Base-by-base conservation (phyloP, 37 sponge, comb jelly and placozoan species). In the Aplysina aerophoba region DNA sequence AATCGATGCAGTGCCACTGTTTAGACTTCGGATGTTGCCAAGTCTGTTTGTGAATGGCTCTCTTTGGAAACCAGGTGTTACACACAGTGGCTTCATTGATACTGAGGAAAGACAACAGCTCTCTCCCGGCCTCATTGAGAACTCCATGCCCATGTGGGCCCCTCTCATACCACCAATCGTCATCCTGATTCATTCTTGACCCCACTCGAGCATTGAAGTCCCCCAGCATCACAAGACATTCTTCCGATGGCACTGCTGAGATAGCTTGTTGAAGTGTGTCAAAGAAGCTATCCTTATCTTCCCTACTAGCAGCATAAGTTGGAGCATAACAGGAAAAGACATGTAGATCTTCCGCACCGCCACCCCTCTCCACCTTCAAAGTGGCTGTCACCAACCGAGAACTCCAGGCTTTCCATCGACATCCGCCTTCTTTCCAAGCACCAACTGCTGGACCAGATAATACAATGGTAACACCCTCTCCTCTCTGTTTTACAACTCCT, bases 331-430 rank as follows among this genome's bases (percentile, higher is more conserved):
- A 75, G n/a, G 78, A 75, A 30, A 75, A 75, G 14, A 75, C 78
- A 35, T 75, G 78, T 22, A 75, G 50, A 35, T 14, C 11, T 30
- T 39, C 35, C 14, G 53, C 39, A 38, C 78, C 41, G 16, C 54
- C 50, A 14, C 34, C 24, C n/a, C 58, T 28, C 16, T 75, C 56
- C 27, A 22, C 39, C 24, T 73, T 25, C 36, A 84, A 25, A 2
- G 28, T 62, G 8, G 58, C 82, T 25, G 73, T 33, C 16, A 80
- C 59, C 5, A 80, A 25, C n/a, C 89, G 21, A 64, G 89, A 74
- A 5, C 80, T 68, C 87, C 87, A 86, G 25, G 91, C 91, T 25
- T 77, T 88, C 89, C 89, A 88, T n/a, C n/a, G n/a, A n/a, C n/a
- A n/a, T n/a, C n/a, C n/a, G 5, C 83, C 83, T 41, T 44, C 77